Evolutionary conservation across 2,888 invertebrate genomes (phyloP).

Genomic region (Drosophila subsilvestris): DNA sequence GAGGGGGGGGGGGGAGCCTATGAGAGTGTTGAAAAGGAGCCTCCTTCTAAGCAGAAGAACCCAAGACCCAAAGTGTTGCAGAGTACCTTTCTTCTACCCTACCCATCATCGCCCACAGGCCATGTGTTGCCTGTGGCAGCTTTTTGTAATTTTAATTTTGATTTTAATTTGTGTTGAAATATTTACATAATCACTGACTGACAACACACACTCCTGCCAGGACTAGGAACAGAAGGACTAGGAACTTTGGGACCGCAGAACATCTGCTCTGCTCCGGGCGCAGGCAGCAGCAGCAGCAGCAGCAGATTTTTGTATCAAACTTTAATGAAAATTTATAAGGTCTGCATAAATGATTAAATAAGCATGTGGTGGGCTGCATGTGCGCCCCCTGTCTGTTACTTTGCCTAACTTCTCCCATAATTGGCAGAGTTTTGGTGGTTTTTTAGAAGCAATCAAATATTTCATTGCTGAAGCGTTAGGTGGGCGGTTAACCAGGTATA

Average conservation of each 20-base stretch:
- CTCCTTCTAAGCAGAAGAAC: conserved; percentile 54
- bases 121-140: conserved; percentile 60
- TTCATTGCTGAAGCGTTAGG: conserved; percentile 30
- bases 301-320: conserved; percentile 69
- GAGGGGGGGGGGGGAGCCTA: not conserved
- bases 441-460: conserved; percentile 27
- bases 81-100: conserved; percentile 23
- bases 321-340: conserved; percentile 81
- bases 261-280: conserved; percentile 37
- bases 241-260: conserved; percentile 8
- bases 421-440: conserved; percentile 5
- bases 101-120: conserved; percentile 17
- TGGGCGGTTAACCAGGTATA: not conserved
- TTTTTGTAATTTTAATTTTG: conserved; percentile 82
- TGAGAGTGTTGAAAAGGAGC: conserved; percentile 24
- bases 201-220: conserved; percentile 57
- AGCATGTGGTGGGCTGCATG: conserved; percentile 44
- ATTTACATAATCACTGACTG: conserved; percentile 83
- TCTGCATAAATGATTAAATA: conserved; percentile 79
- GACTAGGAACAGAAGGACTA: conserved; percentile 6
- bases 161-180: conserved; percentile 82
- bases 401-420: conserved; percentile 8
- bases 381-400: conserved; percentile 8
- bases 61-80: conserved; percentile 66
- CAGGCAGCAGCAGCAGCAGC: conserved; percentile 28